phyloP scores from a whole-genome alignment of 2,797 vertebrate genomes.

The Phataginus tetradactyla region DNA sequence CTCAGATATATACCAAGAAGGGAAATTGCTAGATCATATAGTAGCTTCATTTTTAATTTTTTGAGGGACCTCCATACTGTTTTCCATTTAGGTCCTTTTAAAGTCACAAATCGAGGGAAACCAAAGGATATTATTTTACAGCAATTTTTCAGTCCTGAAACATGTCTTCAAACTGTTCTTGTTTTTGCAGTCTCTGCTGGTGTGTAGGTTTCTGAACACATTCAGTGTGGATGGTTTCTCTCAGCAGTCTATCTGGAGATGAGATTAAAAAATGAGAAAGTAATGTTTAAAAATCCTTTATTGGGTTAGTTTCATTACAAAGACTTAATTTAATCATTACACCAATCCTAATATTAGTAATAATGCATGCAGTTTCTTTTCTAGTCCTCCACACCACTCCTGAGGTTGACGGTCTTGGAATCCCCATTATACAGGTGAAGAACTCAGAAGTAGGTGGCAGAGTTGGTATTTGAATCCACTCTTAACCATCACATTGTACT shows the following conservation, averaged over 20 bases:
- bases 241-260: neutral
- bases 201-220: neutral
- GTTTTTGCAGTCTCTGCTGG: neutral
- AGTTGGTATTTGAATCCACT: neutral
- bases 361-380: neutral
- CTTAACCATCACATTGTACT: neutral
- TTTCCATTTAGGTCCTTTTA: neutral
- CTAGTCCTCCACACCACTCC: neutral
- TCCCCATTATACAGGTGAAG: neutral
- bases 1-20: neutral
- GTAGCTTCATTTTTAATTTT: neutral
- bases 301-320: neutral
- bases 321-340: neutral
- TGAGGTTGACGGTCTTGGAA: neutral
- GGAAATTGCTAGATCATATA: neutral
- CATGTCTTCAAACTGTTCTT: neutral
- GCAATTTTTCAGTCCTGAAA: neutral
- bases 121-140: neutral
- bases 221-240: neutral
- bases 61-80: neutral
- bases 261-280: neutral
- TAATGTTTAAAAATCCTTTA: neutral
- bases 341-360: neutral
- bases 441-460: neutral
- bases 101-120: neutral